phyloP scores from a whole-genome alignment of 2,888 invertebrate species.

The Drosophila nr. fundita region DNA sequence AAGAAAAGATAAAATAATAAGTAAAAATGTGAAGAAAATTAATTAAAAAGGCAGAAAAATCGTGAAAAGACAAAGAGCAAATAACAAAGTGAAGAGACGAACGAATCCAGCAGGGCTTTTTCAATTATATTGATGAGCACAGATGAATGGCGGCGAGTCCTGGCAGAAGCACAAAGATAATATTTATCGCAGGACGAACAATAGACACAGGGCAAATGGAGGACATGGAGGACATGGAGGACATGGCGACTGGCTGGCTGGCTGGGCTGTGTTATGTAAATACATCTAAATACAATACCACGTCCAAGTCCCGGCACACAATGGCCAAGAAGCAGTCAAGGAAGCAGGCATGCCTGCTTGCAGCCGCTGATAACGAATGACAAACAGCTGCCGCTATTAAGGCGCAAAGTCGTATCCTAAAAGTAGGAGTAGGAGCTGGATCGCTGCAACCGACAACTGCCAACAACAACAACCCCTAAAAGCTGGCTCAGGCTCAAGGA shows the following conservation, averaged over 20 bases:
- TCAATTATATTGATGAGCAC: conserved; percentile 74
- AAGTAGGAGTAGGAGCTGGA: background rate
- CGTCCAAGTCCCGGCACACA: conserved; percentile 29
- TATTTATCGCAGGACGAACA: conserved; percentile 69
- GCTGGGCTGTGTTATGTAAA: conserved; percentile 61
- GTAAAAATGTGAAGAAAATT: conserved; percentile 54
- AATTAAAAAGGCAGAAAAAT: conserved; percentile 64
- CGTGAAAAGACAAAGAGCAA: conserved; percentile 58
- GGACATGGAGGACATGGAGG: background rate
- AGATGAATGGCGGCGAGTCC: conserved; percentile 22
- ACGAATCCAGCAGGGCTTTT: conserved; percentile 39
- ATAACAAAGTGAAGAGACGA: conserved; percentile 48
- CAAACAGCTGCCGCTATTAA: conserved; percentile 54
- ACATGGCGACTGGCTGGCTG: conserved; percentile 9
- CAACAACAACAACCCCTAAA: background rate
- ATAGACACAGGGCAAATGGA: conserved; percentile 23
- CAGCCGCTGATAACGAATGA: conserved; percentile 59
- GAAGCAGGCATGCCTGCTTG: conserved; percentile 35
- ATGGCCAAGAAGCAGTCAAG: conserved; percentile 33
- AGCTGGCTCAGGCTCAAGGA: conserved; percentile 22
- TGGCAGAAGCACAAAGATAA: conserved; percentile 47
- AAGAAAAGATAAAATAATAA: background rate
- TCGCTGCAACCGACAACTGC: conserved; percentile 49
- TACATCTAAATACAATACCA: conserved; percentile 39
- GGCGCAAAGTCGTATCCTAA: conserved; percentile 7